phyloP scores from a whole-genome alignment of 2,888 invertebrate genomes.

The Stenchaetothrips biformis region DNA sequence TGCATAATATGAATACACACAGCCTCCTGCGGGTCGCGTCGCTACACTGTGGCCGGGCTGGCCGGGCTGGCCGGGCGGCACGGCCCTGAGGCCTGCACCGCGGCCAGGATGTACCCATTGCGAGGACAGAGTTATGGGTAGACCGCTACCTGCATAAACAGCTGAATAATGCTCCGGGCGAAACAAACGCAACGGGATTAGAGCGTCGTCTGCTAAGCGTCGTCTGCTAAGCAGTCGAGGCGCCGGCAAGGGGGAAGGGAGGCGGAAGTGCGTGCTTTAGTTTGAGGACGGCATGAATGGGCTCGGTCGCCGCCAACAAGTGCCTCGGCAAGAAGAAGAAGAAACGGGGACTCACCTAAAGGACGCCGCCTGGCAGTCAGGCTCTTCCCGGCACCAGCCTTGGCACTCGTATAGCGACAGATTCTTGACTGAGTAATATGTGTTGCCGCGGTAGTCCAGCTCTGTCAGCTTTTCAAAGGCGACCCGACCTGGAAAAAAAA shows the following conservation, averaged over 20 bases:
- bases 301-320: too few relatives aligned
- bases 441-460: constrained; percentile 82
- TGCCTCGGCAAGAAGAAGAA: not conserved
- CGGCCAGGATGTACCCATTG: not conserved
- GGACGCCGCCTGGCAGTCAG: constrained; percentile 85
- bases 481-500: constrained; percentile 64
- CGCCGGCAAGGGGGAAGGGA: too few relatives aligned
- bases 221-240: too few relatives aligned
- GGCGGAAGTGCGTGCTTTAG: not conserved
- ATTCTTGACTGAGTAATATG: constrained; percentile 88
- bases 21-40: not conserved
- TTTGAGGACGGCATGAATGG: not conserved
- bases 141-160: constrained; percentile 10
- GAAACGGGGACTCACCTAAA: constrained; percentile 55
- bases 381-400: constrained; percentile 90
- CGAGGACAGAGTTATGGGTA: constrained; percentile 6
- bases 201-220: too few relatives aligned
- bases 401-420: constrained; percentile 89
- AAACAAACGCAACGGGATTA: constrained; percentile 8
- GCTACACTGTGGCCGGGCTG: not conserved
- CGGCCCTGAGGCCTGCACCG: not conserved
- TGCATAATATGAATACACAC: not conserved
- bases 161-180: not conserved
- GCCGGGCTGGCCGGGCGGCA: not conserved
- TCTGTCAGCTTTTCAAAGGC: constrained; percentile 93